Evolutionary conservation across 2,113 vertebrate genomes (phyloP), one percentile per base, ranked within the genome.

Genomic region (Corythornis cristatus): DNA sequence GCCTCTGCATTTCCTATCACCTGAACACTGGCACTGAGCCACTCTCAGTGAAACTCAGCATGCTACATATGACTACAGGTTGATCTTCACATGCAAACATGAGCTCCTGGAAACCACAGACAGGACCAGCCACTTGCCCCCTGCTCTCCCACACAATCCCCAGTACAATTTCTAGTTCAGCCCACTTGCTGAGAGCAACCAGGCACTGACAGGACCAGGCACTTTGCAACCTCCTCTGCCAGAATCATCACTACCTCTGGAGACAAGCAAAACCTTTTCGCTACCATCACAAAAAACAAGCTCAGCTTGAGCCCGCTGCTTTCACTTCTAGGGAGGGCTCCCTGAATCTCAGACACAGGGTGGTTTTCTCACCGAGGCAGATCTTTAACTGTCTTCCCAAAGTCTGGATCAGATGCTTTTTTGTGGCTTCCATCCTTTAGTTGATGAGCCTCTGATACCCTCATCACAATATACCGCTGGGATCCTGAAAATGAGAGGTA

Each of bases 301-400:
- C 57, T 82, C 61, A 23, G 15, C 14, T 17, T 19, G 53, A 26
- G 25, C 17, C 31, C 37, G 3, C 19, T 2, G 16, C 53, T 64
- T 71, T 33, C 3, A 4, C 5, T 62, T 35, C 33, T 33, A 46
- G 3, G 5, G 7, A 77, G 28, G 28, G 29, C 16, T 71, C 53
- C 62, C 37, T 8, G 3, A 54, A 33, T 7, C n/a, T 56, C 48
- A 60, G 3, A 5, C 1, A 0, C 1, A 18, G 22, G 20, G 11
- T 3, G 2, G 1, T 18, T 48, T 64, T 54, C 97, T 98, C 96
- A 99, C 99, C 98, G 98, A 54, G 99, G 99, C 97, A 99, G 97
- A 93, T 99, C 99, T 94, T 98, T 98, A 51, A 99, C 95, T 1
- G 98, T 98, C 86, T 98, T 99, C 76, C 99, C 99, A 53, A 99